phyloP scores from a whole-genome alignment of 2,888 invertebrate genomes.

The Andrena camellia region DNA sequence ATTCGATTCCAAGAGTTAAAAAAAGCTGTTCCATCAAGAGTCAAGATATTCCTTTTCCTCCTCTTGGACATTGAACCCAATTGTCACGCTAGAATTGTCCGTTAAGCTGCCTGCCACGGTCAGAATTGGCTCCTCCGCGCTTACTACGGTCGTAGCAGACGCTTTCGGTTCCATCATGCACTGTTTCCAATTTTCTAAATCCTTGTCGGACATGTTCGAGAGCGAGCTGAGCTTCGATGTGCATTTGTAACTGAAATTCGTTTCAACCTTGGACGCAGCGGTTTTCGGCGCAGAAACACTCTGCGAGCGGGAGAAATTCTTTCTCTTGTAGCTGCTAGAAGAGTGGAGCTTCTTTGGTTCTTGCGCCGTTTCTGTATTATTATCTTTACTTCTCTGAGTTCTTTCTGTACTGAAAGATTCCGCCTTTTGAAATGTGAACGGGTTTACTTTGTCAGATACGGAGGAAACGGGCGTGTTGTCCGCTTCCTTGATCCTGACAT shows the following conservation, averaged over 20 bases:
- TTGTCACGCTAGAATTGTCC: slow-evolving; percentile 74
- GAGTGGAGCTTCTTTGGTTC: slow-evolving; percentile 40
- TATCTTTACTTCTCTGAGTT: slow-evolving; percentile 36
- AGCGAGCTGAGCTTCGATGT: slow-evolving; percentile 75
- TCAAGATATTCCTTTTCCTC: slow-evolving; percentile 64
- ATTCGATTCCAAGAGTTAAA: not conserved
- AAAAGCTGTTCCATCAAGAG: not conserved
- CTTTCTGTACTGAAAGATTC: slow-evolving; percentile 55
- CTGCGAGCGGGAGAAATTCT: slow-evolving; percentile 75
- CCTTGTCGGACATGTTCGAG: slow-evolving; percentile 74
- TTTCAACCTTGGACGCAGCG: slow-evolving; percentile 44
- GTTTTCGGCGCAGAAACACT: slow-evolving; percentile 76
- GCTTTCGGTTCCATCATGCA: slow-evolving; percentile 41
- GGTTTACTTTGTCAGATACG: slow-evolving; percentile 59
- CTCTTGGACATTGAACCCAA: slow-evolving; percentile 80
- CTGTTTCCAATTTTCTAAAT: slow-evolving; percentile 74
- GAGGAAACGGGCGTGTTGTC: slow-evolving; percentile 34
- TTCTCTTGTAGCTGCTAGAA: slow-evolving; percentile 54
- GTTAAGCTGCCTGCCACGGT: slow-evolving; percentile 80
- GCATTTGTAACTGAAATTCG: slow-evolving; percentile 59
- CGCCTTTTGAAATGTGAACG: slow-evolving; percentile 38
- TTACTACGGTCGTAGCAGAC: slow-evolving; percentile 27
- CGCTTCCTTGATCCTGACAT: slow-evolving; percentile 81
- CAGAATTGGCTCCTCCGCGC: slow-evolving; percentile 74
- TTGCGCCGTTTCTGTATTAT: slow-evolving; percentile 32